Evolutionary conservation across 2,888 invertebrate genomes (phyloP).

Genomic region (Tetranychus piercei): DNA sequence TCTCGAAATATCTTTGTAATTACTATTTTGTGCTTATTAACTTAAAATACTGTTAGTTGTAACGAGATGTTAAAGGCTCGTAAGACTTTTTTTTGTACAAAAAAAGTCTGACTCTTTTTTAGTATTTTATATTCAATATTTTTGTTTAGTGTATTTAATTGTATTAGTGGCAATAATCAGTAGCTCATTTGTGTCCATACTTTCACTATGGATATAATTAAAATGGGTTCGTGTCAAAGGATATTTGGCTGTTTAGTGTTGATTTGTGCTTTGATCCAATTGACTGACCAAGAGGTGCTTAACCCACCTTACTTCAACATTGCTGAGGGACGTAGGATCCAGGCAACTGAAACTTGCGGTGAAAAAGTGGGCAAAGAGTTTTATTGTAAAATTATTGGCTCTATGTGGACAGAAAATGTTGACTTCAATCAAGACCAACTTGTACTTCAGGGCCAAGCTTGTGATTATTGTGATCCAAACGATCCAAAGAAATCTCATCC

Average conservation of each 20-base stretch:
- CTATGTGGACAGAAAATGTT: slow-evolving; percentile 43
- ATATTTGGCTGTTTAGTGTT: too few relatives aligned
- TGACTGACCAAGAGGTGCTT: slow-evolving; percentile 12
- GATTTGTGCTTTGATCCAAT: not conserved
- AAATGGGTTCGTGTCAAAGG: too few relatives aligned
- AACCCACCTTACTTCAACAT: slow-evolving; percentile 83
- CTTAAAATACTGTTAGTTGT: too few relatives aligned
- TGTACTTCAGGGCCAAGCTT: slow-evolving; percentile 46
- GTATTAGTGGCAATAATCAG: too few relatives aligned
- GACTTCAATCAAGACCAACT: slow-evolving; percentile 24
- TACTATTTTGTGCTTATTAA: too few relatives aligned
- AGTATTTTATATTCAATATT: too few relatives aligned
- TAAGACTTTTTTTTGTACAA: not conserved
- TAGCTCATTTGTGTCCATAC: too few relatives aligned
- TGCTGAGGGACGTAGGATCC: slow-evolving; percentile 62
- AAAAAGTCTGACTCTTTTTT: not conserved
- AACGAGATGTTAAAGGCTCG: not conserved
- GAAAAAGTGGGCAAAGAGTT: slow-evolving; percentile 67
- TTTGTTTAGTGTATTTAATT: too few relatives aligned
- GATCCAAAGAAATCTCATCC: slow-evolving; percentile 61
- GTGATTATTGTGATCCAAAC: slow-evolving; percentile 68
- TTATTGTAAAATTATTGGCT: slow-evolving; percentile 88
- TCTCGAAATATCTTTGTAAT: too few relatives aligned
- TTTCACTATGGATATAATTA: too few relatives aligned
- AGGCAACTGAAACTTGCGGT: slow-evolving; percentile 81